Evolutionary conservation across 2,113 vertebrate species (phyloP).

Genomic region (Nycticorax nycticorax): DNA sequence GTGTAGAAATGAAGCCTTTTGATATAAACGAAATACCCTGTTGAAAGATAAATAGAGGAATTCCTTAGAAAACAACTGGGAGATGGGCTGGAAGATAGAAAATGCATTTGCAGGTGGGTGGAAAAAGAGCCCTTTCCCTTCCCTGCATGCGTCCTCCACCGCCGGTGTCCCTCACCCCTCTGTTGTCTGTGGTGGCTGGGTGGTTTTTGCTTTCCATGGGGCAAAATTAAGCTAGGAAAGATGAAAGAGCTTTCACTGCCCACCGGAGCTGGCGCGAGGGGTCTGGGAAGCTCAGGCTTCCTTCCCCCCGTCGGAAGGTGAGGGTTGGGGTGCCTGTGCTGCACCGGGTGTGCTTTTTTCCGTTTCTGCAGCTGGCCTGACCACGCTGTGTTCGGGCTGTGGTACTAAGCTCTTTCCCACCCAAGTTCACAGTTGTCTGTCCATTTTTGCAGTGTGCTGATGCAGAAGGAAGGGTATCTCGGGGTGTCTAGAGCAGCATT

Average conservation of each 20-base stretch:
- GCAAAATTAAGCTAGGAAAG: neutral
- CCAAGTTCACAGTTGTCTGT: neutral
- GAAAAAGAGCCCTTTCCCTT: neutral
- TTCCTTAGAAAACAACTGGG: neutral
- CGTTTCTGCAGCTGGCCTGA: too few species aligned
- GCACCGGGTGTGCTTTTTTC: fast-evolving
- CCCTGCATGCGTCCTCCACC: fast-evolving
- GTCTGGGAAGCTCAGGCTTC: neutral
- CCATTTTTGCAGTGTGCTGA: fast-evolving
- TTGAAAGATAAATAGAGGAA: neutral
- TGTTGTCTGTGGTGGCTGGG: neutral
- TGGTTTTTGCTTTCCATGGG: neutral
- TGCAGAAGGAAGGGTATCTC: neutral
- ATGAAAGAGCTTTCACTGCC: neutral
- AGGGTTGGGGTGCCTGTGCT: neutral
- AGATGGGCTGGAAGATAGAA: neutral
- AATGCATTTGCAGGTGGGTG: neutral
- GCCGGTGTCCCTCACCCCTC: neutral
- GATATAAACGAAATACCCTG: neutral
- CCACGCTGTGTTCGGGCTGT: too few species aligned
- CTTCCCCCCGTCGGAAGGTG: neutral
- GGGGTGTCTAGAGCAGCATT: neutral
- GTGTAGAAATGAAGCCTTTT: neutral
- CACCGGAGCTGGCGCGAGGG: fast-evolving
- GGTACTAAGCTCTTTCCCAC: neutral